Evolutionary conservation across 2,797 vertebrate genomes (phyloP).

Genomic region (Enteromius mattozi): DNA sequence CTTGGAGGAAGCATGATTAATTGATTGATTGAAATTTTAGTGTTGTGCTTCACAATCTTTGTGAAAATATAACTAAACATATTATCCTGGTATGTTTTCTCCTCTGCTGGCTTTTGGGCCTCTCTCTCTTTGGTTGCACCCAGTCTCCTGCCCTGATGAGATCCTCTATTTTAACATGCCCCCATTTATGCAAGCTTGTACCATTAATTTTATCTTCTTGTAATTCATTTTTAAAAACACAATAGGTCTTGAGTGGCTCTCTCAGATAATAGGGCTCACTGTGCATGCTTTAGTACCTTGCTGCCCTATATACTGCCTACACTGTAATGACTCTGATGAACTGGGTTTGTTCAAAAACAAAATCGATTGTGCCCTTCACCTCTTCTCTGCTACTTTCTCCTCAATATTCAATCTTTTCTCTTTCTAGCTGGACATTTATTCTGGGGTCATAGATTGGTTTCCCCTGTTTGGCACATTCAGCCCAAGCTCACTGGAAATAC

Average conservation of each 20-base stretch:
- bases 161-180: not conserved
- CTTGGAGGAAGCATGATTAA: not conserved
- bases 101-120: not conserved
- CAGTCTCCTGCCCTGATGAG: not conserved
- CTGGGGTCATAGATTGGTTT: not conserved
- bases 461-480: not conserved
- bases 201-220: not conserved
- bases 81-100: not conserved
- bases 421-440: not conserved
- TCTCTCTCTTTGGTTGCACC: not conserved
- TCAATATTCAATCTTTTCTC: constrained; percentile 1
- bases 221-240: not conserved
- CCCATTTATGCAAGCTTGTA: not conserved
- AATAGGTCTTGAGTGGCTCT: not conserved
- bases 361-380: not conserved
- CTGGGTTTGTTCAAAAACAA: not conserved
- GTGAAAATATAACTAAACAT: not conserved
- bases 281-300: not conserved
- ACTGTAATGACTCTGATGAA: not conserved
- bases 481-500: too few relatives aligned
- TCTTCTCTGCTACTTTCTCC: not conserved
- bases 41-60: not conserved
- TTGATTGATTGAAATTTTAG: not conserved
- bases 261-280: not conserved
- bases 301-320: not conserved